These are phyloP conservation scores for Parotia lawesii DNA, from an alignment of 2,113 vertebrate species.

Conservation along the genomic window DNA sequence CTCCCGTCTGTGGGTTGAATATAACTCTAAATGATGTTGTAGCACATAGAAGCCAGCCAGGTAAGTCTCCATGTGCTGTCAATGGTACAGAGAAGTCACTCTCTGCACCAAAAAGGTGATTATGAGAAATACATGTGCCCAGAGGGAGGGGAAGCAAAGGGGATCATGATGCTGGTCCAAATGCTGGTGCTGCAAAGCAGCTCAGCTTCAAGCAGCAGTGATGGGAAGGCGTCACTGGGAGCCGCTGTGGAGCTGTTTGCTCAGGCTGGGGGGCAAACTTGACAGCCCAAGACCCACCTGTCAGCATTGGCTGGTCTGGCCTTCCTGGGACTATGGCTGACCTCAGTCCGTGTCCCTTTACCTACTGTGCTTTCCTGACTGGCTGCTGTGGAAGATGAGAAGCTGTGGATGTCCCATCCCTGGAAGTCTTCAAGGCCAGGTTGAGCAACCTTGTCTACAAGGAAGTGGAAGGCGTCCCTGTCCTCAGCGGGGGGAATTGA, in stretches of 20 bases:
- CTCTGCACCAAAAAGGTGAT: neutral
- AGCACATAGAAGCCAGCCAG: neutral
- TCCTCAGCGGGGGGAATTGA: rapidly evolving
- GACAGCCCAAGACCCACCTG: neutral
- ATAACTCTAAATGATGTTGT: neutral
- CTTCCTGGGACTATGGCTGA: neutral
- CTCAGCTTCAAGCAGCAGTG: neutral
- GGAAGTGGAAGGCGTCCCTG: neutral
- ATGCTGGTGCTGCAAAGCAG: neutral
- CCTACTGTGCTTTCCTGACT: neutral
- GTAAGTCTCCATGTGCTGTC: neutral
- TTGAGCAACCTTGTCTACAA: neutral
- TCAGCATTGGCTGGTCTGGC: rapidly evolving
- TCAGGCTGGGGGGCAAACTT: neutral
- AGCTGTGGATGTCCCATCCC: neutral
- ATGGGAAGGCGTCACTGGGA: neutral
- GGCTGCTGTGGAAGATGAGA: neutral
- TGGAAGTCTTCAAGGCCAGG: neutral
- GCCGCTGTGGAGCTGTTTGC: neutral
- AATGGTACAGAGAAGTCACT: neutral
- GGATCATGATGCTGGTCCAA: rapidly evolving
- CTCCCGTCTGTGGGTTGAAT: neutral
- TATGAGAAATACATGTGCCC: neutral
- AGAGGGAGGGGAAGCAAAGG: neutral
- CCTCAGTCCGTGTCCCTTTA: rapidly evolving